Base-by-base conservation (phyloP, 2,797 vertebrate genomes). In the Linurgus olivaceus region DNA sequence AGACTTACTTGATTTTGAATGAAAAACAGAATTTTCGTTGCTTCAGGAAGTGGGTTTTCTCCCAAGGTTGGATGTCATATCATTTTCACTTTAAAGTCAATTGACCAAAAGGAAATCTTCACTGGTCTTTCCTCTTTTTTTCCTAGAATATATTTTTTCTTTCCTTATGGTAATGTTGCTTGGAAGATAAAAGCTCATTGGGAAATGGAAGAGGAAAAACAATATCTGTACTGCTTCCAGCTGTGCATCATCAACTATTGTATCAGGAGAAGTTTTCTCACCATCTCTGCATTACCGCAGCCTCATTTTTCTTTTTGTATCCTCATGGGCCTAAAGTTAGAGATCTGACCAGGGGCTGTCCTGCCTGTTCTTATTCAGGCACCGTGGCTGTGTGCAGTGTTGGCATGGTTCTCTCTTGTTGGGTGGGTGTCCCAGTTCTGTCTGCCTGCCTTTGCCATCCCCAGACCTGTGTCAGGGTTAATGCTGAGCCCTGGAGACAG, bases 331-430 rank as follows among this genome's bases (percentile, higher is more conserved):
- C 84, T 67, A 40, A 88, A 90, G 67, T 74, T 38, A 57, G 54
- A 66, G 42, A 7, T 11, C 11, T 6, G 16, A 26, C 17, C 9
- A 18, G 28, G 25, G 17, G 8, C 51, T 15, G 0, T 68, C 15
- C 16, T 25, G 9, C 33, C 21, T 44, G 16, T 57, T 37, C 19
- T 4, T 5, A 6, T 76, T 57, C 54, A 62, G 50, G 55, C 3
- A 9, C 47, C 29, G 2, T 18, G 24, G 13, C 38, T 73, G 13
- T 7, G 1, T 11, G 7, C 15, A 2, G 25, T 40, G 5, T 70
- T 5, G 2, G 8, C 13, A 4, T 1, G 1, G 35, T 33, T 45
- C 37, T 70, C 28, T 66, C 40, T 31, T 1, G 0, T 58, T 0
- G 0, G 1, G 0, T 29, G 37, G 17, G 18, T 19, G 4, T 68